These are phyloP conservation scores for Oryzias curvinotus DNA, from an alignment of 2,113 vertebrate genomes.

Conservation along the genomic window DNA sequence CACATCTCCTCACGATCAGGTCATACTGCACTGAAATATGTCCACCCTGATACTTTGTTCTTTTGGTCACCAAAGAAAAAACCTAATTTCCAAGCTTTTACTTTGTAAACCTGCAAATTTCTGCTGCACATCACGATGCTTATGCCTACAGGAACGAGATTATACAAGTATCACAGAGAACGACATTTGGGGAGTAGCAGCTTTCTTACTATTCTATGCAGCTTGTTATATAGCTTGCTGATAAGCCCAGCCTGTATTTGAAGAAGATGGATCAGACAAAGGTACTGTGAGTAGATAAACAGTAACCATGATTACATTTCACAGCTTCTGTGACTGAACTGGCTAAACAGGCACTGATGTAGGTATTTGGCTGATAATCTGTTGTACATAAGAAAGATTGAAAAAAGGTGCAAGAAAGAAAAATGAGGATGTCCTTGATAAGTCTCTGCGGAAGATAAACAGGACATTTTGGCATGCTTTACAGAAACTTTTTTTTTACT, in stretches of 20 bases:
- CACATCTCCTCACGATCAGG: neutral
- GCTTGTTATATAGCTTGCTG: constrained; percentile 51
- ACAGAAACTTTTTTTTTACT: constrained; percentile 38
- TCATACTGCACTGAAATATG: constrained; percentile 41
- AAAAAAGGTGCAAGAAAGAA: constrained; percentile 41
- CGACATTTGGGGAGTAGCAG: constrained; percentile 46
- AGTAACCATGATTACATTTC: constrained; percentile 41
- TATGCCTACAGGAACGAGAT: constrained; percentile 28
- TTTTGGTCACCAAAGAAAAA: constrained; percentile 29
- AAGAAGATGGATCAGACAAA: constrained; percentile 34
- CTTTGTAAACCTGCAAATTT: constrained; percentile 17
- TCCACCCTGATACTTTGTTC: constrained; percentile 21
- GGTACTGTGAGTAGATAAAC: constrained; percentile 51
- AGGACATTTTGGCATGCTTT: constrained; percentile 86
- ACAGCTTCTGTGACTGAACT: constrained; percentile 47
- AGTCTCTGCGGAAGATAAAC: constrained; percentile 53
- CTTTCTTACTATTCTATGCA: constrained; percentile 46
- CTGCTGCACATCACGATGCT: constrained; percentile 35
- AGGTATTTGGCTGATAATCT: constrained; percentile 74
- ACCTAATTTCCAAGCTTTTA: constrained; percentile 18
- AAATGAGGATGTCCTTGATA: constrained; percentile 34
- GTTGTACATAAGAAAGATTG: constrained; percentile 42
- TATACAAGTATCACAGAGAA: constrained; percentile 54
- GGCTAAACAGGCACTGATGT: constrained; percentile 79
- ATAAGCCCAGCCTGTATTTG: constrained; percentile 24